Evolutionary conservation across 2,113 vertebrate genomes (phyloP).

Genomic region (Cryptomyrus ogoouensis): DNA sequence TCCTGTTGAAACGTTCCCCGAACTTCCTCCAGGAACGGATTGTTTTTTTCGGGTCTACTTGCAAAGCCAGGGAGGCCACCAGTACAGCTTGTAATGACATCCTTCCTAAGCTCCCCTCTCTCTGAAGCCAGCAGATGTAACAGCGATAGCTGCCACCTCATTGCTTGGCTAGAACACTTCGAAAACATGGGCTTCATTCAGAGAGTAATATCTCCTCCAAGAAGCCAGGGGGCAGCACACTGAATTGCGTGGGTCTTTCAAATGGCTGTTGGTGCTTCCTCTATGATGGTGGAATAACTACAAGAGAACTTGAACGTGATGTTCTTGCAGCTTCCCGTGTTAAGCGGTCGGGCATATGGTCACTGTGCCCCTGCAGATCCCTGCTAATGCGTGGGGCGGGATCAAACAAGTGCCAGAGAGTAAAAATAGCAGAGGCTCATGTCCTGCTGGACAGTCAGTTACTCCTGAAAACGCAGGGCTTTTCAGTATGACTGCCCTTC

Average conservation of each 20-base stretch:
- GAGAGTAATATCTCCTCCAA: not conserved
- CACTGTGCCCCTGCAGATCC: not conserved
- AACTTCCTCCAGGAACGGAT: not conserved
- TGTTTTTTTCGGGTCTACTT: not conserved
- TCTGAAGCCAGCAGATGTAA: not conserved
- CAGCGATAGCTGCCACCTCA: not conserved
- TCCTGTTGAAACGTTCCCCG: not conserved
- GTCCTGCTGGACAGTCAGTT: not conserved
- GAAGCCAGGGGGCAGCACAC: not conserved
- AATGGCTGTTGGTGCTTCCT: not conserved
- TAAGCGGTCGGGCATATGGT: not conserved
- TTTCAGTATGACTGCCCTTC: not conserved
- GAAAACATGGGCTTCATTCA: not conserved
- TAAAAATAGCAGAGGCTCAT: not conserved
- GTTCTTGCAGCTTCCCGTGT: not conserved
- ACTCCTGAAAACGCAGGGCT: not conserved
- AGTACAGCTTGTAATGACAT: not conserved
- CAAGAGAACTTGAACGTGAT: not conserved
- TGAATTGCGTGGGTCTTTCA: not conserved
- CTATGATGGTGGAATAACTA: not conserved
- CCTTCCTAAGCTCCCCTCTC: not conserved
- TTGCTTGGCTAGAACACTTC: not conserved
- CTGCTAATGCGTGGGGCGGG: not conserved
- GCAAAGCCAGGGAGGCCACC: not conserved
- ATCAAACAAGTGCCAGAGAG: not conserved